Percentiles rank a stretch among this genome's conserved stretches.
These are phyloP conservation scores for Paramormyrops hopkinsi DNA, from an alignment of 2,797 vertebrate species.

Conservation along the genomic window DNA sequence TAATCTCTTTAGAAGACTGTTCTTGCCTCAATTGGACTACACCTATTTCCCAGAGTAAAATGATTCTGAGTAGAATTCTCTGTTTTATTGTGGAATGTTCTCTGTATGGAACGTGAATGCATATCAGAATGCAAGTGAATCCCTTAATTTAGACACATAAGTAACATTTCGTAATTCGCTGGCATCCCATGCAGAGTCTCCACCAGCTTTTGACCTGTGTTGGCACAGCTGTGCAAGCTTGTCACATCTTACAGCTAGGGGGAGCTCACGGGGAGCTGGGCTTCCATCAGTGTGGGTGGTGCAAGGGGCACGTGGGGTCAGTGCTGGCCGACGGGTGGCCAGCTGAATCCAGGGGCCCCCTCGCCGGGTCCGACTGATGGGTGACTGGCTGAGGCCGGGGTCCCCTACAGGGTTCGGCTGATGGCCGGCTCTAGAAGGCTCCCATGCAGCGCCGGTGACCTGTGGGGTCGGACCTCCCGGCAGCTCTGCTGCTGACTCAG, in stretches of 20 bases:
- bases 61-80: not conserved
- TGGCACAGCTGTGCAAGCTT: not conserved
- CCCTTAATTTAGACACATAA: not conserved
- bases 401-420: not conserved
- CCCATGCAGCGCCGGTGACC: not conserved
- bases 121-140: not conserved
- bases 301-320: not conserved
- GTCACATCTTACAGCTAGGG: not conserved
- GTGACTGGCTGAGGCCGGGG: not conserved
- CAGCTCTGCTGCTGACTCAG: constrained; percentile 9
- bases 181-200: not conserved
- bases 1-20: not conserved
- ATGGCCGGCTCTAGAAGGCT: not conserved
- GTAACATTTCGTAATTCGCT: not conserved
- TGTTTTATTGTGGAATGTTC: not conserved
- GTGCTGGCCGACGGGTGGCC: not conserved
- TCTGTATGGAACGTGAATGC: not conserved
- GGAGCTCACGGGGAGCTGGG: not conserved
- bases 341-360: constrained; percentile 13
- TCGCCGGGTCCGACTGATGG: not conserved
- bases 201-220: not conserved
- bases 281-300: not conserved
- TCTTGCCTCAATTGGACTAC: not conserved
- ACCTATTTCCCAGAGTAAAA: not conserved
- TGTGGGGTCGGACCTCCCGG: not conserved